A percentile compares a stretch with the other conserved stretches of the same genome.
These are phyloP conservation scores for Crotalus horridus DNA, from an alignment of 2,113 vertebrate species.

Conservation along the genomic window DNA sequence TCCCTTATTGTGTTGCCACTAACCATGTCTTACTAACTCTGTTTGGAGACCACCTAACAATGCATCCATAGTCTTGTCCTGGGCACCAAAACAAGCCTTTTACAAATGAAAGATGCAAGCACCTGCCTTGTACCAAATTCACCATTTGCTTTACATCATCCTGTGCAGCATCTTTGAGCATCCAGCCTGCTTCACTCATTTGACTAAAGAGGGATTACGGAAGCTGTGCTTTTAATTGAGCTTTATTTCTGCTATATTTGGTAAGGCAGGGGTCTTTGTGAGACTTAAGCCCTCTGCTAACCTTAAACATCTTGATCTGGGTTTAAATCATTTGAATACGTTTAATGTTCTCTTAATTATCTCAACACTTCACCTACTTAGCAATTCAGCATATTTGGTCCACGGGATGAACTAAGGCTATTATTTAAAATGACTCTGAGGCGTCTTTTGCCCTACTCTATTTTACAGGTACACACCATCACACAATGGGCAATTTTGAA, in stretches of 20 bases:
- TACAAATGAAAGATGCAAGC: neutral
- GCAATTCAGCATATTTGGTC: conserved; percentile 26
- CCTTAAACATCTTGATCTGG: neutral
- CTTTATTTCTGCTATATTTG: conserved; percentile 19
- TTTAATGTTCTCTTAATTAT: conserved; percentile 43
- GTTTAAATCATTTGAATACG: conserved; percentile 32
- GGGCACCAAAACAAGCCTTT: neutral
- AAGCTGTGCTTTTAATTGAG: conserved; percentile 16
- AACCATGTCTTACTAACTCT: neutral
- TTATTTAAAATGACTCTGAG: conserved; percentile 36
- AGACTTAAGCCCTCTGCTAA: conserved; percentile 22
- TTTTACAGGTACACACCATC: neutral
- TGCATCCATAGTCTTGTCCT: neutral
- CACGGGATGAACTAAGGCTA: neutral
- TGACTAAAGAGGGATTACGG: neutral
- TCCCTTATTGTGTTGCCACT: neutral
- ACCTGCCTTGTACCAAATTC: neutral
- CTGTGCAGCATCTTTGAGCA: neutral
- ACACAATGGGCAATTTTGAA: conserved; percentile 14
- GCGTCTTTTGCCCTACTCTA: conserved; percentile 1
- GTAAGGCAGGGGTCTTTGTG: neutral
- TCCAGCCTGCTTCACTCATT: neutral
- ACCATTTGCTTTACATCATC: neutral
- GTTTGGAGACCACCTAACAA: neutral
- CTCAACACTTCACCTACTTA: conserved; percentile 15